Base-by-base conservation (phyloP, 1,140 invertebrate species). In the Hycleus phaleratus region DNA sequence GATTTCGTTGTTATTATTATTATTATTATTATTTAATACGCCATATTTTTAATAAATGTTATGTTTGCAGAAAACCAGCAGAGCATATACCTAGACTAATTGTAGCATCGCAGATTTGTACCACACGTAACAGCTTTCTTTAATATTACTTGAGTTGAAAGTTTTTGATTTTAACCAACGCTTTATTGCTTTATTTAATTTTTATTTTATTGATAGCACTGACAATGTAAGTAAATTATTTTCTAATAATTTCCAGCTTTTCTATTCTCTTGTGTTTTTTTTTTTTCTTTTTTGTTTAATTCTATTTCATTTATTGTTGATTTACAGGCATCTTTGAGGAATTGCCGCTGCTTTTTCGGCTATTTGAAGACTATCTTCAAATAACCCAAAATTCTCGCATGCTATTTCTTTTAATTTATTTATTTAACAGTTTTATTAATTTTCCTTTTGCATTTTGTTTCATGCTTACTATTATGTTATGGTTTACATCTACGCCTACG, bases 1-100 rank as follows among this genome's bases (percentile, higher is more conserved):
- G 18, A 18, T 18, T 51, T 60, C 10, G 40, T 42, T 42, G 40
- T 62, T 60, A 59, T 44, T 65, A 58, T 62, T 60, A 46, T 59
- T 61, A 42, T 45, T 38, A 12, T 12, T 3, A 53, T 63, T 59
- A 51, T 63, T 64, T 61, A 61, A 55, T 58, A 64, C 51, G 59
- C 63, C 60, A 61, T 66, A 69, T 65, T 18, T 18, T 32, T 32
- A 66, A 60, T 68, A 68, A 66, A 67, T 68, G 62, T 70, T 70
- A 69, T 70, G 67, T 71, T 71, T 71, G 67, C 69, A 71, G 69
- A 71, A 66, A 32, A 60, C 67, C 69, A 68, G 67, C 67, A 59
- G 67, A 32, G 32, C 32, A 32, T 32, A 32, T 32, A 32, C 32
- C 68, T 71, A 64, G 67, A 68, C 67, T 70, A 70, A 71, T 67